phyloP scores from a whole-genome alignment of 1,140 invertebrate genomes.

The Himalopsyche phryganea region DNA sequence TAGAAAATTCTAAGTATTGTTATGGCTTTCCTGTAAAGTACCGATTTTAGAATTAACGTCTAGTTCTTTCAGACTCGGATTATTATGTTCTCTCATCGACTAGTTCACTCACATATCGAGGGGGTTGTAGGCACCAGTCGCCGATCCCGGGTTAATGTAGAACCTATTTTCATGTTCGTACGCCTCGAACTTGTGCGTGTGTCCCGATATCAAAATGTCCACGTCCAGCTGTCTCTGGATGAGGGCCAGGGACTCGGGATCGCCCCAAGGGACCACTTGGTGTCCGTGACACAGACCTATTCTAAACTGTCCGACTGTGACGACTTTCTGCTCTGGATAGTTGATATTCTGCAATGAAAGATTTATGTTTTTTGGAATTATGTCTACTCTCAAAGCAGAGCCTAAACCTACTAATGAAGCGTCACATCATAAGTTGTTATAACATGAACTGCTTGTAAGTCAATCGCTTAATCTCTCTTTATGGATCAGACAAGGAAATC shows the following conservation, averaged over 20 bases:
- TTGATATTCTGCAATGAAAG: slow-evolving; percentile 72
- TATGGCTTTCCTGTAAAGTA: too few relatives aligned
- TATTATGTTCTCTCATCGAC: too few relatives aligned
- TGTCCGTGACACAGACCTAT: slow-evolving; percentile 98
- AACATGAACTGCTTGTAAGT: too few relatives aligned
- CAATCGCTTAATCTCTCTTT: too few relatives aligned
- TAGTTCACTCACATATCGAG: slow-evolving; percentile 74
- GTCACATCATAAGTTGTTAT: too few relatives aligned
- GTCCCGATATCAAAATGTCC: slow-evolving; percentile 97
- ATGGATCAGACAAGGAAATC: too few relatives aligned
- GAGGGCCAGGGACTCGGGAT: slow-evolving; percentile 87
- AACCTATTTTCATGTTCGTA: slow-evolving; percentile 99
- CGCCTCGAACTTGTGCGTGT: slow-evolving; percentile 98
- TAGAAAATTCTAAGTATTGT: too few relatives aligned
- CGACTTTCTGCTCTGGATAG: slow-evolving; percentile 98
- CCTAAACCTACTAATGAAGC: too few relatives aligned
- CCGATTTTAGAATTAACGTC: too few relatives aligned
- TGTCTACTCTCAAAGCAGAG: not conserved
- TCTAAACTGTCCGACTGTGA: slow-evolving; percentile 97
- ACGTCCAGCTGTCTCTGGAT: slow-evolving; percentile 97
- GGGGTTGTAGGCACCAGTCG: slow-evolving; percentile 95
- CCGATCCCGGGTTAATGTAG: slow-evolving; percentile 98
- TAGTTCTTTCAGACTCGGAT: too few relatives aligned
- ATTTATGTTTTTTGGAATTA: not conserved
- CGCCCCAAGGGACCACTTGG: slow-evolving; percentile 95